Base-by-base conservation (phyloP, 37 sponge, comb jelly and placozoan species). In the Eunapius fragilis region DNA sequence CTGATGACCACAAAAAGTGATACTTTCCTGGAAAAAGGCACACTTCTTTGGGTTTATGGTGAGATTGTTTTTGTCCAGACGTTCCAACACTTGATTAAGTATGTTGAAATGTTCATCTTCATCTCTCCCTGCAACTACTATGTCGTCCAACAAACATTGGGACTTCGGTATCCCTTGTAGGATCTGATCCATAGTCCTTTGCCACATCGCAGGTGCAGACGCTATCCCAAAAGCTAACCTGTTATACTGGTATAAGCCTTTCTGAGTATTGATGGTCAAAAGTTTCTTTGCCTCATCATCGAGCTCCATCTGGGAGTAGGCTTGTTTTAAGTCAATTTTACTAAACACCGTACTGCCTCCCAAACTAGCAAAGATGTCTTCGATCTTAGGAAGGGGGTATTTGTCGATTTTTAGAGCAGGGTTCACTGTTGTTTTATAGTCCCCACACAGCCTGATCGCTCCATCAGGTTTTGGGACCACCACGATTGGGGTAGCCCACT, bases 401-500 rank as follows among this genome's bases (percentile, higher is more conserved):
- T 69, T 70, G 34, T 81, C 81, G 0, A 71, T 48, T 19, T 81
- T 80, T 3, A 70, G 27, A 28, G 81, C 49, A 11, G 67, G 87
- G 33, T 87, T 87, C 9, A 87, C 31, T 5, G 87, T 87, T 2
- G 38, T 25, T 23, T 80, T 81, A 35, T 80, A 87, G 34, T 87
- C 87, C 9, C 87, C 81, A 41, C 87, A 87, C 9, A 87, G 2
- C 34, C 87, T 6, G n/a, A 87, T 71, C 0, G 24, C 50, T 22
- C 36, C 75, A 35, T 80, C 87, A 10, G 71, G 58, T 71, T 87
- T 87, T 74, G 27, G 31, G 25, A 80, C 76, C 26, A 74, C 74
- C 11, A 87, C 87, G 45, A 87, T 72, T 2, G 87, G 74, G 12
- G 87, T 32, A 30, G 75, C 87, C 87, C 87, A 87, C n/a, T 80